phyloP scores from a whole-genome alignment of 2,888 invertebrate species.

The Heterodera filipjevi region DNA sequence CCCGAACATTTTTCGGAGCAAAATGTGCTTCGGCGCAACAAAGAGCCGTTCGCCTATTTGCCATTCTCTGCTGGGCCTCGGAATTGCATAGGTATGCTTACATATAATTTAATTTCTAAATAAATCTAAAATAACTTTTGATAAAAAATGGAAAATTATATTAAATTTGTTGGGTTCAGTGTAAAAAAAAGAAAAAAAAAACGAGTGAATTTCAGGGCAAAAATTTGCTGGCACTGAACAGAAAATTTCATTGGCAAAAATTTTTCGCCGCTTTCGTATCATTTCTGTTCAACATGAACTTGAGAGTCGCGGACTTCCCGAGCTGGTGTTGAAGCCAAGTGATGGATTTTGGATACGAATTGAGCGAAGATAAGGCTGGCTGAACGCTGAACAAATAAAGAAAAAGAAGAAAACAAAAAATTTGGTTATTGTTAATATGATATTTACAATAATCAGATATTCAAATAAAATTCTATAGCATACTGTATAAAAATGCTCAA shows the following conservation, averaged over 20 bases:
- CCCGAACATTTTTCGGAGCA: slow-evolving; percentile 67
- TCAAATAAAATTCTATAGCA: too few relatives aligned
- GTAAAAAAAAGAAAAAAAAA: too few relatives aligned
- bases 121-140: neutral
- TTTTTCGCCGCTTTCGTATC: slow-evolving; percentile 41
- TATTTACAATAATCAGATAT: too few relatives aligned
- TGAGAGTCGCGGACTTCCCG: slow-evolving; percentile 45
- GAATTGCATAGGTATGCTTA: slow-evolving; percentile 55
- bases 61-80: slow-evolving; percentile 62
- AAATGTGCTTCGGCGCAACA: slow-evolving; percentile 44
- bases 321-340: slow-evolving; percentile 39
- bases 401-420: slow-evolving; percentile 2
- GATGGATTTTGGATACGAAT: slow-evolving; percentile 21
- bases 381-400: neutral
- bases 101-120: neutral
- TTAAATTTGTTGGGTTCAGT: too few relatives aligned
- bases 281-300: slow-evolving; percentile 39
- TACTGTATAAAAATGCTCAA: too few relatives aligned
- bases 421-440: neutral
- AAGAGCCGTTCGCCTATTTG: slow-evolving; percentile 57
- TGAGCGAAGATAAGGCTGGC: slow-evolving; percentile 14
- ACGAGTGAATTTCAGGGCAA: slow-evolving; percentile 52
- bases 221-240: slow-evolving; percentile 68
- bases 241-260: slow-evolving; percentile 64
- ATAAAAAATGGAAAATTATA: neutral